These are phyloP conservation scores for Pachydiplax longipennis DNA, from an alignment of 2,888 invertebrate genomes.

Conservation along the genomic window DNA sequence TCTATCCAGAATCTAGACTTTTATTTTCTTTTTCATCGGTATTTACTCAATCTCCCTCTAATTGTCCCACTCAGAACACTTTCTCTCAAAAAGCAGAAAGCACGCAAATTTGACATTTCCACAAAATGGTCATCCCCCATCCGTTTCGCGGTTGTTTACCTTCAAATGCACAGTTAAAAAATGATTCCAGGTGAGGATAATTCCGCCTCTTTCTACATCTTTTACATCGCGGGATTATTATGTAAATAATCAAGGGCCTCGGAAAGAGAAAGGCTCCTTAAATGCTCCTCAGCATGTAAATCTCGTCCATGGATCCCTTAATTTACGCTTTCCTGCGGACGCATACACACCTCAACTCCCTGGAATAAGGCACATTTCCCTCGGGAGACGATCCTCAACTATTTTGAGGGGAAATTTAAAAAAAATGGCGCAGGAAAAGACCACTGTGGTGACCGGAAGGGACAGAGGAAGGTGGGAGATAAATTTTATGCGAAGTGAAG, in stretches of 20 bases:
- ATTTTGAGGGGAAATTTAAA: neutral
- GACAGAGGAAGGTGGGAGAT: neutral
- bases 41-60: neutral
- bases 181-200: neutral
- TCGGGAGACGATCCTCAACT: neutral
- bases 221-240: neutral
- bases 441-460: neutral
- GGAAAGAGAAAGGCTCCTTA: neutral
- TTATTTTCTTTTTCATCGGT: neutral
- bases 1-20: neutral
- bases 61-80: neutral
- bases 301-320: neutral
- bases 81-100: neutral
- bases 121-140: neutral
- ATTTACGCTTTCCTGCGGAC: neutral
- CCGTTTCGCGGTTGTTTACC: neutral
- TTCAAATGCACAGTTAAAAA: neutral
- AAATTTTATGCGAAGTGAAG: neutral
- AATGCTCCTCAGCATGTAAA: neutral
- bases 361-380: neutral
- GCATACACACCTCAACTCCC: neutral
- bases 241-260: neutral
- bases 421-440: neutral
- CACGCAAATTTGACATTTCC: neutral
- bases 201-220: neutral